A percentile compares a stretch with the other conserved stretches of the same genome.
Evolutionary conservation across 2,797 vertebrate genomes (phyloP).

Genomic region (Halcyon chelicuti): DNA sequence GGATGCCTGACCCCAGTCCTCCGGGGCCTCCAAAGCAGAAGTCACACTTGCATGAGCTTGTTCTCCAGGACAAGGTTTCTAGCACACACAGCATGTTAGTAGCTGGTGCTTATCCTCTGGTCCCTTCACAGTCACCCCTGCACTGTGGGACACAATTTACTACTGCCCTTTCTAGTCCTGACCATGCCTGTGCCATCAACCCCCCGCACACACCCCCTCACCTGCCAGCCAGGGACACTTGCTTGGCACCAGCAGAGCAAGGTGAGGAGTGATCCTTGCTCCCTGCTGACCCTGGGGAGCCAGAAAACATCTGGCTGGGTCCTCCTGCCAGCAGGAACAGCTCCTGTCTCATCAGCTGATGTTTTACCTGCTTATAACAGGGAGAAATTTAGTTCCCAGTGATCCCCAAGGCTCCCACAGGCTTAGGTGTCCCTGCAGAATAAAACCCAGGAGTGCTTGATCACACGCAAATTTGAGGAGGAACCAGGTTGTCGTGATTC

Average conservation of each 20-base stretch:
- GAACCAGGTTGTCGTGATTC: neutral
- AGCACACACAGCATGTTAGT: neutral
- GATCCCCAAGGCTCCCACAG: neutral
- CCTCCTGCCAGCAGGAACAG: neutral
- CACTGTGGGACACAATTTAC: neutral
- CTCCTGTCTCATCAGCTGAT: neutral
- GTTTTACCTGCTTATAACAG: neutral
- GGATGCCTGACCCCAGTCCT: neutral
- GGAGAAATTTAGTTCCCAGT: neutral
- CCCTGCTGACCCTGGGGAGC: neutral
- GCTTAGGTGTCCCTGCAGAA: neutral
- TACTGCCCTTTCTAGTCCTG: neutral
- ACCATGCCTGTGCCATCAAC: neutral
- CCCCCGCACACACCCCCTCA: neutral
- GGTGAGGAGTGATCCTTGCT: neutral
- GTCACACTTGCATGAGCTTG: neutral
- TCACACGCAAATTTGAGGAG: neutral
- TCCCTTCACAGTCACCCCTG: neutral
- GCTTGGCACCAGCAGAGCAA: fast-evolving
- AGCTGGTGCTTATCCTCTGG: neutral
- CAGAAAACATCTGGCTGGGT: neutral
- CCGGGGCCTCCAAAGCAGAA: neutral
- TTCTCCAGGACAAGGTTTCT: neutral
- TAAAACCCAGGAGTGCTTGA: neutral
- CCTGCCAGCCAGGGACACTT: neutral